Evolutionary conservation across 2,797 vertebrate species (phyloP), one percentile per base, ranked within the genome.

Genomic region (Lacerta bilineata): DNA sequence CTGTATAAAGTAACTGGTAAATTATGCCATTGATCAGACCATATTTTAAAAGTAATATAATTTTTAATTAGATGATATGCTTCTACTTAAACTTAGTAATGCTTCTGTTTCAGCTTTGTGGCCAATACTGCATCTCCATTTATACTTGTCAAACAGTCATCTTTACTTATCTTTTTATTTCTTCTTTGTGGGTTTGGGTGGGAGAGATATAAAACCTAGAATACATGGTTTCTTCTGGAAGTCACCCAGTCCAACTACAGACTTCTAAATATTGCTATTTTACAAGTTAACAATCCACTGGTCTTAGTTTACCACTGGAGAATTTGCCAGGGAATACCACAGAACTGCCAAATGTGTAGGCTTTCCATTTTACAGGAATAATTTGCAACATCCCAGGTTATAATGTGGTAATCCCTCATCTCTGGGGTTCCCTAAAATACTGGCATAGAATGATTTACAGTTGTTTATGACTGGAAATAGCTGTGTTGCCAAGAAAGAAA

Each of bases 1-100:
- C 93, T 92, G 93, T 94, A 6, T 50, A 64, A 25, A 89, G 92
- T 91, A 86, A 81, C 3, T 18, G 17, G 92, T 90, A 94, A 88
- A 88, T 94, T 61, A 7, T 0, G 78, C 74, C 41, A 87, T 9
- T 4, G n/a, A 84, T 80, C 29, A 85, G 86, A 6, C 13, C 64
- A 50, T 89, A 91, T 95, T 93, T 81, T 84, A 85, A 88, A 36
- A 43, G 85, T 80, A 91, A 90, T 89, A 87, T 71, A 89, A 76
- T 68, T 88, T 59, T 93, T 91, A 66, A 59, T 25, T 76, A 61
- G 91, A 91, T 93, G 89, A 93, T 90, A 92, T 4, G 86, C 87
- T 84, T 93, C 43, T 91, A 15, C 83, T 90, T 76, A 91, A 93
- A 85, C 41, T 83, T 80, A 83, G 71, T 78, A 92, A 39, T 4